phyloP scores from a whole-genome alignment of 2,113 vertebrate genomes.

The Rattus rattus region DNA sequence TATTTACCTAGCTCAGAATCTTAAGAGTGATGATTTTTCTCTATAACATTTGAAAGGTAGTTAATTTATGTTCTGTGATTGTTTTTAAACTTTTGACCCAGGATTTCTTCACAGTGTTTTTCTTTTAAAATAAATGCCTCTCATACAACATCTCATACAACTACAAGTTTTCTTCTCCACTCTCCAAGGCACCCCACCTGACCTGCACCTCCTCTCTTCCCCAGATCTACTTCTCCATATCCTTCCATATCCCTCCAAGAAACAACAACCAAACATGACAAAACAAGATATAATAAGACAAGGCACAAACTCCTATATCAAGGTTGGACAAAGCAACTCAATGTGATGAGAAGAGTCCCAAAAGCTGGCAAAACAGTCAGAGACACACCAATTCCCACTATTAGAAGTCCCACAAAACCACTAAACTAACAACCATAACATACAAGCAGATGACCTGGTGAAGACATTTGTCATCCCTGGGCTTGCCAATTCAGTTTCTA shows the following conservation, averaged over 20 bases:
- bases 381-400: not conserved
- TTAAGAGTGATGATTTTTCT: not conserved
- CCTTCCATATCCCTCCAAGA: not conserved
- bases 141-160: not conserved
- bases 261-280: not conserved
- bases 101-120: slow-evolving; percentile 61
- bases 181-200: not conserved
- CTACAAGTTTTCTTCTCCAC: not conserved
- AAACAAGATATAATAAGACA: not conserved
- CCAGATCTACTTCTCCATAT: not conserved
- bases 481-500: not conserved
- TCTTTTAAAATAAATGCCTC: not conserved
- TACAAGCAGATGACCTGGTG: not conserved
- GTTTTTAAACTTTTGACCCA: slow-evolving; percentile 41
- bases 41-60: not conserved
- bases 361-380: not conserved
- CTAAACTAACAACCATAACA: not conserved
- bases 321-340: not conserved
- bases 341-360: not conserved
- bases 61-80: not conserved
- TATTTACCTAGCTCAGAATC: not conserved
- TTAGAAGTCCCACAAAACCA: not conserved
- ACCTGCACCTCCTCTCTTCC: not conserved
- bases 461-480: not conserved
- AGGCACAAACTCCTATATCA: not conserved